A percentile compares a stretch with the other conserved stretches of the same genome.
These are phyloP conservation scores for Phalanger gymnotis DNA, from an alignment of 2,797 vertebrate species.

Conservation along the genomic window DNA sequence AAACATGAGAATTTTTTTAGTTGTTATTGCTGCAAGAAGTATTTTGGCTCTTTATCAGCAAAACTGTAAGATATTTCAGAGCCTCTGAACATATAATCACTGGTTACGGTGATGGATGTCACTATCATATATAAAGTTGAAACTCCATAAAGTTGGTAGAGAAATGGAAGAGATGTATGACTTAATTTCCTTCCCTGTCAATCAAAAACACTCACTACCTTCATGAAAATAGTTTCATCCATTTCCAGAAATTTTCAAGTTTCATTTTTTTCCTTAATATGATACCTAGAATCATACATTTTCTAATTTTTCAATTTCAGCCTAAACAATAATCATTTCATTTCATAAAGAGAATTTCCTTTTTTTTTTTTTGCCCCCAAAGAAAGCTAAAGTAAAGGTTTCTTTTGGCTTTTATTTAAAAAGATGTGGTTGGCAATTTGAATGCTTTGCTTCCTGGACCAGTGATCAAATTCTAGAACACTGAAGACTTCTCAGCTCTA, in stretches of 20 bases:
- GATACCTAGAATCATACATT: not conserved
- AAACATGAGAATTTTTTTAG: conserved; percentile 55
- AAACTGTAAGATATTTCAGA: conserved; percentile 54
- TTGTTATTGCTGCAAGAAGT: conserved; percentile 17
- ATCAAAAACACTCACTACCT: conserved; percentile 63
- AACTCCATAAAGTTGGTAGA: conserved; percentile 44
- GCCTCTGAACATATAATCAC: conserved; percentile 57
- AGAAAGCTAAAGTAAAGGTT: not conserved
- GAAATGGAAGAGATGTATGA: conserved; percentile 59
- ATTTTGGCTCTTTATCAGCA: conserved; percentile 56
- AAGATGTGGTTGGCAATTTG: not conserved
- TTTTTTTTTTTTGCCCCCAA: not conserved
- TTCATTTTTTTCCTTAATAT: conserved; percentile 17
- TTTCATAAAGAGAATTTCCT: not conserved
- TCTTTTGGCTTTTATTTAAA: not conserved
- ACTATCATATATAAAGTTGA: conserved; percentile 64
- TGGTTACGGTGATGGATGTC: conserved; percentile 30
- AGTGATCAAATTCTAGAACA: not conserved
- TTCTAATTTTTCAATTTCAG: not conserved
- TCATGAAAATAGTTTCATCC: conserved; percentile 24
- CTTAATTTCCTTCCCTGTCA: conserved; percentile 60
- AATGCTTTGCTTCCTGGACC: not conserved
- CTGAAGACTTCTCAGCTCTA: not conserved
- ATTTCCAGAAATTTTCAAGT: conserved; percentile 41
- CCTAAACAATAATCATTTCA: not conserved